Base-by-base conservation (phyloP, 2,888 invertebrate genomes). In the Drosophila formosana region DNA sequence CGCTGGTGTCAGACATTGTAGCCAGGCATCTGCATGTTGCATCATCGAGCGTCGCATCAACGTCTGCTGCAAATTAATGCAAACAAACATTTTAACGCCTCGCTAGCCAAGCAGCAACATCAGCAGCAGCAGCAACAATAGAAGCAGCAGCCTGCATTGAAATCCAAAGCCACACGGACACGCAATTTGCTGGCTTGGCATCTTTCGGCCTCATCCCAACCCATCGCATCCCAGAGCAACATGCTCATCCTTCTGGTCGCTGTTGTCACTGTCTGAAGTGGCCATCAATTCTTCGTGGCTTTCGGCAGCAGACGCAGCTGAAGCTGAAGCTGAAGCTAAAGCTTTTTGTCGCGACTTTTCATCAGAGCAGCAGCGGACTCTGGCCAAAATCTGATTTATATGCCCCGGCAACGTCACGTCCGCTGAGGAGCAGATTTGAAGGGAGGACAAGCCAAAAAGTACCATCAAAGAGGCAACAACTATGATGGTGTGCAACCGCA, bases 11-110 rank as follows among this genome's bases (percentile, higher is more conserved):
- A 64, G 69, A 34, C 41, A 39, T 32, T 34, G 46, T 39, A 32
- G 55, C 25, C 43, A 57, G 68, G 74, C 32, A 55, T 43, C 66
- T 43, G 66, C 65, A 64, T 46, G 66, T 26, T n/a, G 34, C 73
- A 58, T 56, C 75, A 52, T 30, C 55, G 68, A 37, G 45, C 46
- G 52, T 65, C 63, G 75, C 68, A 65, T 69, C 80, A 70, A 66
- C 66, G 87, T 78, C 82, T 86, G 87, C 69, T 66, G 79, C 89
- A 85, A 85, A 88, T 88, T 85, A 88, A 85, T 85, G 89, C 87
- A 85, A 85, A 85, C 84, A 85, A 85, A 88, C 87, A 88, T 88
- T 86, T 86, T 83, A 86, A 86, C 84, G 84, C 80, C 75, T 75
- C 80, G 82, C 75, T 66, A 73, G 53, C 51, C 82, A 76, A 80